Base-by-base conservation (phyloP, 1,140 invertebrate genomes). In the Drosophila mojavensis region DNA sequence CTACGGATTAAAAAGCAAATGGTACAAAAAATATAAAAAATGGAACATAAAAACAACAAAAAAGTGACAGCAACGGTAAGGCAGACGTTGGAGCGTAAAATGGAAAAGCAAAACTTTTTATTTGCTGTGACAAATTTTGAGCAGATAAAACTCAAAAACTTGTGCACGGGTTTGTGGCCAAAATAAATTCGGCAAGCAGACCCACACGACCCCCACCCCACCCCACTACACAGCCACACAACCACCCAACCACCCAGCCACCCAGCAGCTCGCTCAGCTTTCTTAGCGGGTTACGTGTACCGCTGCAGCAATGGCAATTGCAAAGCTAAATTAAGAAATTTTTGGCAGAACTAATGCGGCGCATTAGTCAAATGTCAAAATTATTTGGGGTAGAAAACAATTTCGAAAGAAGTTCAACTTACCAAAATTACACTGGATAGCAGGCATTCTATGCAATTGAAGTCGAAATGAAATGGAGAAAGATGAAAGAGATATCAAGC, bases 41-140 rank as follows among this genome's bases (percentile, higher is more conserved):
- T n/a, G 15, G 5, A 15, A 45, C 5, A 43, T n/a, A 11, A 89
- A 82, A 79, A n/a, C n/a, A 65, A 62, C 56, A 82, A 78, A 62
- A 30, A 33, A 10, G 58, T 39, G 13, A 41, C n/a, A 36, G 66
- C 43, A 65, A 62, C 55, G 54, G 30, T 26, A 76, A 41, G 58
- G 65, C 55, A 63, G 67, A 65, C 56, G 59, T 41, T 61, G 51
- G 30, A 59, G 58, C 30, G 66, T 47, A 61, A 53, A 62, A 60
- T 62, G 66, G 48, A 85, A 79, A 86, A 76, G 73, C 51, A 80
- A 89, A 88, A 88, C 73, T 88, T 88, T 84, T 81, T 89, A 89
- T 88, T 84, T 88, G 80, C 83, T 88, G 84, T 89, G 83, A 88
- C 83, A 88, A 88, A 88, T 88, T 88, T 84, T 88, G 59, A 75